A percentile compares a stretch with the other conserved stretches of the same genome.
Evolutionary conservation across 1,140 invertebrate genomes (phyloP).

Genomic region (Lepidostoma basale): DNA sequence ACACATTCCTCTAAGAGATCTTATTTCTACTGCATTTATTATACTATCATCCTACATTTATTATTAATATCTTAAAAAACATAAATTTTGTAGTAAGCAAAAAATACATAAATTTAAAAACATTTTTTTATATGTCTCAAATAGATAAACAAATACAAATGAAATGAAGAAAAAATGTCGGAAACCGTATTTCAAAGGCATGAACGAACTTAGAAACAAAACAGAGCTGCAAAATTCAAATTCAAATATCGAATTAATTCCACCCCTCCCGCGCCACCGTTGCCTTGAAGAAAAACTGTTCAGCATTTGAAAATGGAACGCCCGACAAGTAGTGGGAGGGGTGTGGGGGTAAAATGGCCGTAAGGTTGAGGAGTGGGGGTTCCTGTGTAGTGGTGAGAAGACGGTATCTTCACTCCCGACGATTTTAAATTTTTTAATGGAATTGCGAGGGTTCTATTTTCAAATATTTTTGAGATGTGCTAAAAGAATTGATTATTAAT

Average conservation of each 20-base stretch:
- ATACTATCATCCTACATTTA: too few relatives aligned
- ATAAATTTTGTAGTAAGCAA: too few relatives aligned
- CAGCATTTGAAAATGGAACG: constrained; percentile 36
- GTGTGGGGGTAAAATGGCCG: constrained; percentile 10
- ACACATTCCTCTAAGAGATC: too few relatives aligned
- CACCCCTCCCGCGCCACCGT: background rate
- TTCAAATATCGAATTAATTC: constrained; percentile 39
- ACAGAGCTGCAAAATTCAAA: constrained; percentile 29
- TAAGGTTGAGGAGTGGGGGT: constrained; percentile 15
- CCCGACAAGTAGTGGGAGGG: constrained; percentile 9
- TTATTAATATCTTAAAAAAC: too few relatives aligned
- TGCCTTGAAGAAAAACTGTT: constrained; percentile 36
- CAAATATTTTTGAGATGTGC: too few relatives aligned
- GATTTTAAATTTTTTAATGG: too few relatives aligned
- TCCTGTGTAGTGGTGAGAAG: constrained; percentile 19
- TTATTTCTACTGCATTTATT: too few relatives aligned
- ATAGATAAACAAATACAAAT: background rate
- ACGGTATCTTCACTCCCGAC: constrained; percentile 24
- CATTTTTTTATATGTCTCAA: background rate
- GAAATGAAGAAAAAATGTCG: background rate
- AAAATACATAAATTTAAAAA: too few relatives aligned
- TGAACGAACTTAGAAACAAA: constrained; percentile 20
- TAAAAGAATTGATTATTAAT: too few relatives aligned
- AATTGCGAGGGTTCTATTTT: too few relatives aligned
- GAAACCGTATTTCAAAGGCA: background rate